Conservation (phyloP, 2,888 invertebrate species). For the Cabera pusaria region DNA sequence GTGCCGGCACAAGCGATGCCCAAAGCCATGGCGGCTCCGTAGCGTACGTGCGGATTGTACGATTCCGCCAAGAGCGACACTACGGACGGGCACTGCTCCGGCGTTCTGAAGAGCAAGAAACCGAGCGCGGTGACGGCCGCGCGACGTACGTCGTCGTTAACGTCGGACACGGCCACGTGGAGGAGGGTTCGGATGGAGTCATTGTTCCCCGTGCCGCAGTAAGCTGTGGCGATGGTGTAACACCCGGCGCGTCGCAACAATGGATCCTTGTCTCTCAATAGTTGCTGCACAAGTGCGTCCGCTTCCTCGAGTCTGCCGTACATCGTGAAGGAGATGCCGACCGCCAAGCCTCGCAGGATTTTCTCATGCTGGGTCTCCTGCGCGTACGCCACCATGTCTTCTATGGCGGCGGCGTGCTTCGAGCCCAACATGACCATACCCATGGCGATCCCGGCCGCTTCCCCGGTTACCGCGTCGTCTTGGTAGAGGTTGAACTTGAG, state of each 20-base stretch:
- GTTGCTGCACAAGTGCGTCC: constrained; percentile 94
- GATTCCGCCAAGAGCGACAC: constrained; percentile 98
- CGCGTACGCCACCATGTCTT: constrained; percentile 97
- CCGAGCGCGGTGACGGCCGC: constrained; percentile 99
- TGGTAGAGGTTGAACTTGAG: constrained; percentile 98
- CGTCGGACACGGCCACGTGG: constrained; percentile 98
- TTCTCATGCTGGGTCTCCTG: constrained; percentile 99
- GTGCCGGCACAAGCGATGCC: constrained; percentile 99
- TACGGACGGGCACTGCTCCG: constrained; percentile 98
- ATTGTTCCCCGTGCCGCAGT: constrained; percentile 99
- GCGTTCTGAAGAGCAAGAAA: constrained; percentile 97
- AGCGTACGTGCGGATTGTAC: constrained; percentile 99
- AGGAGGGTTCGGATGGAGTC: constrained; percentile 96
- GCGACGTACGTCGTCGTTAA: constrained; percentile 98
- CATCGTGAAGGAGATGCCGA: constrained; percentile 98
- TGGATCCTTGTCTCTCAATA: constrained; percentile 97
- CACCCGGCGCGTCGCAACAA: constrained; percentile 97
- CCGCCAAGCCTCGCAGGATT: constrained; percentile 97
- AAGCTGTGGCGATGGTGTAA: constrained; percentile 99
- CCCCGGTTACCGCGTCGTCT: constrained; percentile 99
- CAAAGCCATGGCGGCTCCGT: constrained; percentile 99
- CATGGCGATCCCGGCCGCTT: constrained; percentile 99
- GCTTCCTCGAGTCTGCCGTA: constrained; percentile 98
- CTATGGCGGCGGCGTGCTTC: constrained; percentile 93
- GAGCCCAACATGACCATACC: constrained; percentile 99